Evolutionary conservation across 2,797 vertebrate genomes (phyloP).

Genomic region (Novumbra hubbsi): DNA sequence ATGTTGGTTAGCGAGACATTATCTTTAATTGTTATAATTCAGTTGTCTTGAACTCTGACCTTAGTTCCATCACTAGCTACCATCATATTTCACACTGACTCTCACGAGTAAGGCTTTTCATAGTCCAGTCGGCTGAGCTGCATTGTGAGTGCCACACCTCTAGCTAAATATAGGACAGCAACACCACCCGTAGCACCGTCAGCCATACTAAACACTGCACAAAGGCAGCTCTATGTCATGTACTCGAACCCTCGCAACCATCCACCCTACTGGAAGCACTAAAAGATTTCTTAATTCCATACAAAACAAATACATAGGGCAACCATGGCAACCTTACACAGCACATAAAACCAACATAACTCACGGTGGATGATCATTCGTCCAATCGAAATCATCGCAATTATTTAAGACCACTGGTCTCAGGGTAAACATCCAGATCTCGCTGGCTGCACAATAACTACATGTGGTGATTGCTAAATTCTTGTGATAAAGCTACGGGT

Average conservation of each 20-base stretch:
- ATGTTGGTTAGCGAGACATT: neutral
- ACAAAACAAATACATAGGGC: neutral
- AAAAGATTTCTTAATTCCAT: conserved; percentile 1
- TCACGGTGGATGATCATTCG: conserved; percentile 43
- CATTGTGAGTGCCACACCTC: conserved; percentile 39
- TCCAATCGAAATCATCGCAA: conserved; percentile 55
- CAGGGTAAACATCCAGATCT: conserved; percentile 44
- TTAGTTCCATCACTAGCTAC: neutral
- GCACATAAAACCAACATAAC: neutral
- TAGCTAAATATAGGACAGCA: conserved; percentile 45
- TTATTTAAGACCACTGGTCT: conserved; percentile 53
- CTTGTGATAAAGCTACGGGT: conserved; percentile 45
- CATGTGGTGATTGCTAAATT: conserved; percentile 47
- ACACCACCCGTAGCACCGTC: conserved; percentile 43
- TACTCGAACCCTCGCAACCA: conserved; percentile 15
- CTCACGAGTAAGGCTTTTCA: conserved; percentile 48
- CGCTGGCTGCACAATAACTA: conserved; percentile 37
- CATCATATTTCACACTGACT: conserved; percentile 10
- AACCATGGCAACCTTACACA: conserved; percentile 28
- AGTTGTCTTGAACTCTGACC: neutral
- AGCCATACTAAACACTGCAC: conserved; percentile 35
- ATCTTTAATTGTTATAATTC: neutral
- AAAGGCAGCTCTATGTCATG: conserved; percentile 29
- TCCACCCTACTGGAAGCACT: conserved; percentile 8
- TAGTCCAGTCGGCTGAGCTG: conserved; percentile 43